Base-by-base conservation (phyloP, 1,140 invertebrate species). In the Apis mellifera region DNA sequence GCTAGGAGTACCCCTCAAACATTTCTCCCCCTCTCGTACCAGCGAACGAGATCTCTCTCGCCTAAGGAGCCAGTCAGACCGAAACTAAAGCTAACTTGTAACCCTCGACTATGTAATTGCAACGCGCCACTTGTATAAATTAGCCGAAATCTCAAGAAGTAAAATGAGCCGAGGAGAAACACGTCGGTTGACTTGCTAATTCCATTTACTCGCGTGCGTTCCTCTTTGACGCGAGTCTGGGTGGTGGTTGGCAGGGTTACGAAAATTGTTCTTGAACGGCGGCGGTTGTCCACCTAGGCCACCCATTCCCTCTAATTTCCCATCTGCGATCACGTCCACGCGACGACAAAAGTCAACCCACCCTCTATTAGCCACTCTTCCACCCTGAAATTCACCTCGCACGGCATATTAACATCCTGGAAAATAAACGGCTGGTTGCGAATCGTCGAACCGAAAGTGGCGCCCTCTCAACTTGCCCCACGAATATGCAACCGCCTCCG, bases 161-260 rank as follows among this genome's bases (percentile, higher is more conserved):
- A 90, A 93, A 92, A 90, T 92, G 90, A 42, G 86, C 84, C 85
- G 84, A 74, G 84, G 85, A 91, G 90, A 78, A 90, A 90, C 89
- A 87, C 89, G 90, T 89, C 91, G 92, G 91, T 92, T 93, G 92
- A 93, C 91, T 92, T 93, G 92, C 91, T 93, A 93, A 93, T 93
- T 89, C 89, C 92, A 92, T 93, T 93, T 93, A 92, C 91, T 89
- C 87, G 85, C 86, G 65, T 48, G 76, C 32, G 73, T 62, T n/a
- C 13, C 12, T n/a, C 12, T 62, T 62, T 13, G 13, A 26, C 73
- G 32, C 17, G 32, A 19, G 55, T 42, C 32, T 42, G 32, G 32
- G 0, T 42, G 32, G 83, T 86, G 82, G n/a, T n/a, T n/a, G 90
- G 86, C 19, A 21, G 19, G 60, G 69, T 69, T 54, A 26, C 73